Base-by-base conservation (phyloP, 2,113 vertebrate species). In the Puntigrus tetrazona region DNA sequence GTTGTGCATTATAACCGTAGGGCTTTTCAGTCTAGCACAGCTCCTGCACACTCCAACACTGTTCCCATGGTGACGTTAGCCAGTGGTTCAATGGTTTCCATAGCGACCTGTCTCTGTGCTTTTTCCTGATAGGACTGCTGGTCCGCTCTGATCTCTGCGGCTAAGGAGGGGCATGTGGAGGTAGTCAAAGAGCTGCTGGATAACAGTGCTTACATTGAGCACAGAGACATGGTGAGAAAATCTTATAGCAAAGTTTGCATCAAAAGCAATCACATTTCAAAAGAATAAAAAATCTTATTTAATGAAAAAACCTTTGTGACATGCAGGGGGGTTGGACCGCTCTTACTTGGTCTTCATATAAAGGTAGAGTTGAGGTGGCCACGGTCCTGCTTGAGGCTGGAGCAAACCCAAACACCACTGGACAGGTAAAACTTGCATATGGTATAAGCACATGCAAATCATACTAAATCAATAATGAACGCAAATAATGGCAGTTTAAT, bases 251-350 rank as follows among this genome's bases (percentile, higher is more conserved):
- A 31, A 34, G 18, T 75, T 75, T 29, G 41, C 13, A 18, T 78
- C 29, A 57, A 78, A 78, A 36, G 34, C 34, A 59, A 50, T 78
- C 22, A 61, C 43, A 45, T 59, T 41, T 38, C 0, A 1, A 13
- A 16, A 18, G 27, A 0, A 3, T 52, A 22, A 18, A 34, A 29
- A 52, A 36, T 8, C 31, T 67, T 67, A 10, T 20, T 3, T 67
- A 36, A 69, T 69, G 3, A 69, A 5, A 65, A 31, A 65, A 22
- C 38, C 11, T 63, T 5, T 87, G 20, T 89, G 47, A 70, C 4
- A 14, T 87, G 25, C 82, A 99, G 98, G 98, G 98, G 6, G 98
- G 98, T 13, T 99, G 98, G 98, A 99, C 97, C 0, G 97, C 98
- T 1, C 95, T 99, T 9, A 99, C 96, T 94, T 99, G 98, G 98